phyloP scores from a whole-genome alignment of 2,888 invertebrate genomes.

The Synergus gifuensis region DNA sequence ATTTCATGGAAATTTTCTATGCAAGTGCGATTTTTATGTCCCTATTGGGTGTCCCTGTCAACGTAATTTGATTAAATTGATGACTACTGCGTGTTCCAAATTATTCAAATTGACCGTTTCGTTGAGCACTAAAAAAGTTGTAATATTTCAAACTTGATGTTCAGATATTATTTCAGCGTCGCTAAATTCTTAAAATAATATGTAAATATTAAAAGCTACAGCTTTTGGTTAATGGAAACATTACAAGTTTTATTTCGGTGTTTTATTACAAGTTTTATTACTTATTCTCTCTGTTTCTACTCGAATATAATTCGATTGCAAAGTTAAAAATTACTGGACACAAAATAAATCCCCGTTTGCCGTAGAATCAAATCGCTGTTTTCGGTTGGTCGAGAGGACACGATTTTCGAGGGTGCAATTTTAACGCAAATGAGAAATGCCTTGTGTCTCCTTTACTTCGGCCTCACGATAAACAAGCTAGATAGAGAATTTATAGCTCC shows the following conservation, averaged over 20 bases:
- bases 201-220: too few species aligned
- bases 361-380: too few species aligned
- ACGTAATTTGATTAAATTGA: conserved; percentile 26
- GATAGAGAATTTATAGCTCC: conserved; percentile 68
- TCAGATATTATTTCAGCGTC: not conserved
- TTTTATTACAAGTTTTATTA: too few species aligned
- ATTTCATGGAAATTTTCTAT: conserved; percentile 33
- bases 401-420: too few species aligned
- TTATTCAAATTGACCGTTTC: conserved; percentile 18
- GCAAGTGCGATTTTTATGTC: conserved; percentile 4
- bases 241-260: too few species aligned
- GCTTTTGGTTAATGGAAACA: too few species aligned
- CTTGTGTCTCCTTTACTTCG: not conserved
- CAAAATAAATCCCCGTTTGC: too few species aligned
- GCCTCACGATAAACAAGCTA: conserved; percentile 63
- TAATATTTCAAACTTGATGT: not conserved
- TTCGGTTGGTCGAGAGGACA: too few species aligned
- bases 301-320: too few species aligned
- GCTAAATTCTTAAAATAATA: too few species aligned
- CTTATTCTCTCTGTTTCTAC: too few species aligned
- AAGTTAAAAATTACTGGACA: too few species aligned
- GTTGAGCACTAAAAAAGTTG: not conserved
- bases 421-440: not conserved
- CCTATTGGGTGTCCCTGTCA: not conserved
- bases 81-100: not conserved